Evolutionary conservation across 2,113 vertebrate genomes (phyloP).

Genomic region (Xiphophorus hellerii): DNA sequence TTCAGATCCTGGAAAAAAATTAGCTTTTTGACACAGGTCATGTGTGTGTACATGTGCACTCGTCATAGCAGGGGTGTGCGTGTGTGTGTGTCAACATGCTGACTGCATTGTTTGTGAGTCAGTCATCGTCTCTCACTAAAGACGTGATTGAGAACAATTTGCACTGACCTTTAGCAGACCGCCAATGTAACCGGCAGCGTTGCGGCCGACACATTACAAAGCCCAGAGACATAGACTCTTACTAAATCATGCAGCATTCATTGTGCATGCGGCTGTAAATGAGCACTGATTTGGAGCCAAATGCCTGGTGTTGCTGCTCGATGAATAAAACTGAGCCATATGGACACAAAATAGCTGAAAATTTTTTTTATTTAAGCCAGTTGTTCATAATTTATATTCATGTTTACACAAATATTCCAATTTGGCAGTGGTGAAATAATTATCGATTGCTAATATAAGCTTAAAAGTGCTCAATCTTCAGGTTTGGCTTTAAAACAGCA

Average conservation of each 20-base stretch:
- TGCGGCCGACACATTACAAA: constrained; percentile 57
- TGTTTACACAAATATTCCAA: constrained; percentile 11
- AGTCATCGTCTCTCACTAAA: constrained; percentile 42
- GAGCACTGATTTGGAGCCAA: constrained; percentile 51
- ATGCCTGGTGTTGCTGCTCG: constrained; percentile 14
- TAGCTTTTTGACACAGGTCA: constrained; percentile 25
- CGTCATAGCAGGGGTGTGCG: not conserved
- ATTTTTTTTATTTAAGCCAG: not conserved
- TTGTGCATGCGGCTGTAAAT: constrained; percentile 58
- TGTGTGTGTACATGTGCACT: constrained; percentile 17
- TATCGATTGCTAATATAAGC: not conserved
- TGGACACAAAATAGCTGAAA: constrained; percentile 15
- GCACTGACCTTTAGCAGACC: constrained; percentile 62
- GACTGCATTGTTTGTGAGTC: constrained; percentile 59
- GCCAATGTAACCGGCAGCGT: constrained; percentile 44
- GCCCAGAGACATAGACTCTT: constrained; percentile 35
- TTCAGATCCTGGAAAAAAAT: constrained; percentile 3
- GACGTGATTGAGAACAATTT: constrained; percentile 50
- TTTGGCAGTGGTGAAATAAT: not conserved
- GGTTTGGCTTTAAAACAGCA: not conserved
- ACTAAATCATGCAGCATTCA: constrained; percentile 56
- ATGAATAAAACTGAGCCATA: constrained; percentile 16
- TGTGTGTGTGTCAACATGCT: constrained; percentile 13
- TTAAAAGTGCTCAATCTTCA: not conserved
- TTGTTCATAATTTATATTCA: constrained; percentile 5